These are phyloP conservation scores for Premnoplex brunnescens DNA, from an alignment of 2,797 vertebrate species.

Conservation along the genomic window DNA sequence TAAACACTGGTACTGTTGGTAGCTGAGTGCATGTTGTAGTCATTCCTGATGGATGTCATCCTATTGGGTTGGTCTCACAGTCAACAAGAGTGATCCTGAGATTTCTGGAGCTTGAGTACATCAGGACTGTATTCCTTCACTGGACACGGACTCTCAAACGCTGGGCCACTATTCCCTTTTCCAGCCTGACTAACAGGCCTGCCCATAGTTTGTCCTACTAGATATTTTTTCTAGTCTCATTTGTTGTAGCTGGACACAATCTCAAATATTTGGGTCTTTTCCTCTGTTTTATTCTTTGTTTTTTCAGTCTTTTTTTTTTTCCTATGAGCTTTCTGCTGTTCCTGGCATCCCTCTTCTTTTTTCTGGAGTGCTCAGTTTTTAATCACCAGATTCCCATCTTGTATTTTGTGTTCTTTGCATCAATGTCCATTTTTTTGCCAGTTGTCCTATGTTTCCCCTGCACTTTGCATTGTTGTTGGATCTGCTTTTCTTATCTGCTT, in stretches of 20 bases:
- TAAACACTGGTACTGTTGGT: not conserved
- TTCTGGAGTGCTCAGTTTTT: not conserved
- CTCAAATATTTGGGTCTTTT: not conserved
- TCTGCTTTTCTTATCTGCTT: not conserved
- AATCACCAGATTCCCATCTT: not conserved
- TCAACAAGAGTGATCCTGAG: not conserved
- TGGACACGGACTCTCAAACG: not conserved
- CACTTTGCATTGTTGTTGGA: not conserved
- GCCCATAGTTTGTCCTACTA: not conserved
- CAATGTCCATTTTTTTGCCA: not conserved
- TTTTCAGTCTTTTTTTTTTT: not conserved
- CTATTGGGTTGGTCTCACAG: not conserved
- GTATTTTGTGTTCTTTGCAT: not conserved
- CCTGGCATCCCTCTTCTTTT: not conserved
- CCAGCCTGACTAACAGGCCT: not conserved
- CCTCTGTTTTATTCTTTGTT: not conserved
- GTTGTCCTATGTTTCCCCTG: not conserved
- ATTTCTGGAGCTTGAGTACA: not conserved
- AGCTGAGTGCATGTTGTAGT: fast-evolving
- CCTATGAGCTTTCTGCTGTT: not conserved
- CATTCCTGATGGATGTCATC: not conserved
- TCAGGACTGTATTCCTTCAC: not conserved
- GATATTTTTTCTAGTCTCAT: not conserved
- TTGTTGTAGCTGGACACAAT: not conserved
- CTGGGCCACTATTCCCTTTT: not conserved